phyloP scores from a whole-genome alignment of 2,797 vertebrate species.

The Danio albolineatus region DNA sequence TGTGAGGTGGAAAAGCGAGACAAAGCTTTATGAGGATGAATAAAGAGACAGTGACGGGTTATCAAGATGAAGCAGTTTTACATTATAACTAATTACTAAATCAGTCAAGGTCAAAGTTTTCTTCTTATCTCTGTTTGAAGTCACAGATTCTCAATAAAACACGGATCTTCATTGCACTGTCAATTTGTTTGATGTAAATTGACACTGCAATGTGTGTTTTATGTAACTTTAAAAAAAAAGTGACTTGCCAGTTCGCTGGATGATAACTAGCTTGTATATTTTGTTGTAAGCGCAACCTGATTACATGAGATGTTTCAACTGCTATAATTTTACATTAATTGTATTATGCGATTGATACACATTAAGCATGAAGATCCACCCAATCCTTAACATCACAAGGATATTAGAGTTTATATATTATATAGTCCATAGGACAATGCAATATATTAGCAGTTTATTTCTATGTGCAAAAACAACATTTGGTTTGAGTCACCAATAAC shows the following conservation, averaged over 20 bases:
- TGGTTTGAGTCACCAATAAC: too few relatives aligned
- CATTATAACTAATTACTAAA: constrained; percentile 41
- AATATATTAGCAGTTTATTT: neutral
- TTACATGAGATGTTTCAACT: neutral
- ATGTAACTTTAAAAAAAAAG: neutral
- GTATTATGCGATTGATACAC: neutral
- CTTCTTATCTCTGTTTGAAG: constrained; percentile 27
- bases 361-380: neutral
- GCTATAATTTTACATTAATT: neutral
- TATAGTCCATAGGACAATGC: neutral
- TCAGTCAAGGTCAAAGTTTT: constrained; percentile 24
- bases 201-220: too few relatives aligned
- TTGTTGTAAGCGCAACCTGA: neutral
- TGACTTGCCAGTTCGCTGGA: neutral
- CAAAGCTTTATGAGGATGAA: constrained; percentile 33
- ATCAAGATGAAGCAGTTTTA: constrained; percentile 46
- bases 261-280: neutral
- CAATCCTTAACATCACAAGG: neutral
- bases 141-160: neutral
- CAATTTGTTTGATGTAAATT: neutral
- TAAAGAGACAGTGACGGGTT: constrained; percentile 33
- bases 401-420: neutral
- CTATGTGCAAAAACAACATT: neutral
- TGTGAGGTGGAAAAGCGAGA: constrained; percentile 11
- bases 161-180: neutral